A percentile compares a stretch with the other conserved stretches of the same genome.
Conservation (phyloP, 2,888 invertebrate genomes). For the Mimachlamys varia region DNA sequence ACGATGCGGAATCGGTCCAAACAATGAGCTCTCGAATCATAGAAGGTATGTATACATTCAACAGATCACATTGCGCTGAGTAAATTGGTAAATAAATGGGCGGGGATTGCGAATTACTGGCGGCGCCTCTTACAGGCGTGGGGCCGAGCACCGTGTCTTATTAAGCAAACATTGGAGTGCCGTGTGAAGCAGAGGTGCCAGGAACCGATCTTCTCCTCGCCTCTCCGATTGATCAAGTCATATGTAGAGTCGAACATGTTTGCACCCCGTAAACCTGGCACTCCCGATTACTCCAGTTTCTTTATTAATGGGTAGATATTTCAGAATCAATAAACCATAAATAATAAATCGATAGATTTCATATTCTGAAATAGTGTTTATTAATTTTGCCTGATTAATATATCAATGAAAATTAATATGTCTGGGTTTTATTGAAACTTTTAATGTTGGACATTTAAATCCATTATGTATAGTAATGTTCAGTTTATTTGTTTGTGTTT, state of each 20-base stretch:
- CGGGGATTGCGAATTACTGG: conserved; percentile 43
- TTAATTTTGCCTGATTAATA: no score
- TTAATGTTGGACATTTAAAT: neutral
- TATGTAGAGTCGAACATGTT: neutral
- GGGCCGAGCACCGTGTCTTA: neutral
- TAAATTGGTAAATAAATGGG: conserved; percentile 48
- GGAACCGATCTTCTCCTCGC: neutral
- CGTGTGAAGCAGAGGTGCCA: neutral
- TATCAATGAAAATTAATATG: neutral
- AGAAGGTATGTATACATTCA: conserved; percentile 51
- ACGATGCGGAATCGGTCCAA: conserved; percentile 58
- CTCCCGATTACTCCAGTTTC: neutral
- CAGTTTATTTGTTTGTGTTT: neutral
- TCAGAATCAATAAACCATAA: no score
- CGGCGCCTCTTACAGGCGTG: conserved; percentile 46
- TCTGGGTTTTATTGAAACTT: no score
- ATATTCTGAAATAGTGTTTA: no score
- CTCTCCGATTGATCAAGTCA: neutral
- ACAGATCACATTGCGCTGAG: conserved; percentile 34
- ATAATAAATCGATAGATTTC: no score
- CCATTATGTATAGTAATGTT: neutral
- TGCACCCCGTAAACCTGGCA: neutral
- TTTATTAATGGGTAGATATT: no score
- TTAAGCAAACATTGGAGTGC: neutral
- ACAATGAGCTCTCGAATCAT: conserved; percentile 49